Evolutionary conservation across 2,888 invertebrate species (phyloP).

Genomic region (Lutraria lutraria): DNA sequence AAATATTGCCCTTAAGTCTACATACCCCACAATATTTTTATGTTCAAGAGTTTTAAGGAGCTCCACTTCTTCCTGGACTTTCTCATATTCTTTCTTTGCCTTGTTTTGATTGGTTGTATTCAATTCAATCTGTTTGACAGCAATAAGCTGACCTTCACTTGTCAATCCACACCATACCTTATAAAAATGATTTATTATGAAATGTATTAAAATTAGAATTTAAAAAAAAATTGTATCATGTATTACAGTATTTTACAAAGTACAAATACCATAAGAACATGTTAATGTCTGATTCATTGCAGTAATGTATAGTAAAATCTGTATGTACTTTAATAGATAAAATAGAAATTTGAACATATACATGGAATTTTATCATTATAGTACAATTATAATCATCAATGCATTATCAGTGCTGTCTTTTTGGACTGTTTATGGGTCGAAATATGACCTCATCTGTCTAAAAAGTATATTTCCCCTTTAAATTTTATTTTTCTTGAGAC

Average conservation of each 20-base stretch:
- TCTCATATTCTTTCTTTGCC: conserved; percentile 85
- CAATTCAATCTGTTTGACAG: conserved; percentile 87
- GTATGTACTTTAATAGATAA: too few relatives aligned
- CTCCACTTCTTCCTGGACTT: conserved; percentile 87
- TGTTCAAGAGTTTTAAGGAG: conserved; percentile 86
- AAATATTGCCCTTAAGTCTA: background rate
- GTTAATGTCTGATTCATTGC: background rate
- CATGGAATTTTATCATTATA: too few relatives aligned
- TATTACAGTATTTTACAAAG: background rate
- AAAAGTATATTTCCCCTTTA: too few relatives aligned
- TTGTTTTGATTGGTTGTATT: conserved; percentile 83
- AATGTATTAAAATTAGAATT: background rate
- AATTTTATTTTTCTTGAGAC: too few relatives aligned
- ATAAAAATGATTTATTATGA: background rate
- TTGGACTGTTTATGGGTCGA: too few relatives aligned
- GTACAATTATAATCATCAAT: too few relatives aligned
- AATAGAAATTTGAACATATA: too few relatives aligned
- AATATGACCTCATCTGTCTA: too few relatives aligned
- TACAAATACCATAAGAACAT: background rate
- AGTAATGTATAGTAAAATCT: too few relatives aligned
- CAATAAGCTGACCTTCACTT: conserved; percentile 86
- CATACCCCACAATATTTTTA: conserved; percentile 86
- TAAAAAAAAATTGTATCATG: background rate
- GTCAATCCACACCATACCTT: conserved; percentile 87
- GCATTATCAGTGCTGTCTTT: too few relatives aligned